phyloP scores from a whole-genome alignment of 2,888 invertebrate genomes.

The Pyrocoelia pectoralis region DNA sequence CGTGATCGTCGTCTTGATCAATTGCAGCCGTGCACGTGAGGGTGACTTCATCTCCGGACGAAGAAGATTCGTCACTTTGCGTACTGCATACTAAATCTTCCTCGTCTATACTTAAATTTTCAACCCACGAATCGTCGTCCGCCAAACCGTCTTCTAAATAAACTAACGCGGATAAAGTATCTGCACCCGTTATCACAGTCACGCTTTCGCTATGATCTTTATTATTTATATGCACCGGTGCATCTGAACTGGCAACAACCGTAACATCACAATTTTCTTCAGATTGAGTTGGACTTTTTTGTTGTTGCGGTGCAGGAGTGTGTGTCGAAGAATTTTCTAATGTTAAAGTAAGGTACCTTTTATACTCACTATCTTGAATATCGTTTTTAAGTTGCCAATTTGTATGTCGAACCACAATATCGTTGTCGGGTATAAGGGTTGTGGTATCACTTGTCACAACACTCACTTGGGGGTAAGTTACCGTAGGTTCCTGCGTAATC shows the following conservation, averaged over 20 bases:
- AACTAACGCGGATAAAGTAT: constrained; percentile 75
- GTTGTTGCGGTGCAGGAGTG: constrained; percentile 40
- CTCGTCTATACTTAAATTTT: constrained; percentile 83
- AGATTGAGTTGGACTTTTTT: constrained; percentile 27
- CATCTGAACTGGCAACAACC: constrained; percentile 43
- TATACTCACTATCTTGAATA: constrained; percentile 21
- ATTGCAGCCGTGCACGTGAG: constrained; percentile 62
- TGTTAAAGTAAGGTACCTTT: constrained; percentile 59
- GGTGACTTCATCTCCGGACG: constrained; percentile 73
- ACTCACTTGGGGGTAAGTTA: constrained; percentile 69
- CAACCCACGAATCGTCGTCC: constrained; percentile 92
- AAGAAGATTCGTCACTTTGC: constrained; percentile 71
- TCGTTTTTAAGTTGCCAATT: constrained; percentile 64
- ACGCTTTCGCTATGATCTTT: constrained; percentile 62
- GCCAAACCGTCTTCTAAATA: constrained; percentile 87
- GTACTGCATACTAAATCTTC: constrained; percentile 72
- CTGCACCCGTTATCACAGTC: constrained; percentile 74
- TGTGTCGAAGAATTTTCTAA: constrained; percentile 51
- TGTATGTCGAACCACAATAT: constrained; percentile 71
- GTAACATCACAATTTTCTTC: constrained; percentile 41
- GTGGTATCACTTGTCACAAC: constrained; percentile 81
- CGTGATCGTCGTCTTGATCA: constrained; percentile 82
- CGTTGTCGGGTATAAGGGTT: constrained; percentile 68
- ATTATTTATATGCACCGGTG: constrained; percentile 45
- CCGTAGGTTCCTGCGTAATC: constrained; percentile 77